phyloP scores from a whole-genome alignment of 2,888 invertebrate genomes.

The Eupithecia centaureata region DNA sequence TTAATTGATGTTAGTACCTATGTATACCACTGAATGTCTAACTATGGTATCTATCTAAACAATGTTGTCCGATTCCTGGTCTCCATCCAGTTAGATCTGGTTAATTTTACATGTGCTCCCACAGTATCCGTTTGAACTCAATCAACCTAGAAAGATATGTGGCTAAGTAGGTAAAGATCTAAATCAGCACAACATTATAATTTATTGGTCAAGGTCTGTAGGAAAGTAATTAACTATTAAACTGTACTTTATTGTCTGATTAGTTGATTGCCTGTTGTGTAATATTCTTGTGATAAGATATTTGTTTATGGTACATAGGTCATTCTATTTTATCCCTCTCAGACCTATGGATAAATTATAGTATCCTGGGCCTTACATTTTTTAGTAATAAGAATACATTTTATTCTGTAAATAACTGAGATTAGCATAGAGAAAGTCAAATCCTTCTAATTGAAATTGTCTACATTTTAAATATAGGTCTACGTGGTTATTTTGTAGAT shows the following conservation, averaged over 20 bases:
- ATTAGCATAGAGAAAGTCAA: too few species aligned
- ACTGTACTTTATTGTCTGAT: neutral
- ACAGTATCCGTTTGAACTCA: slow-evolving; percentile 20
- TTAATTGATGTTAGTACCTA: neutral
- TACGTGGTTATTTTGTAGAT: neutral
- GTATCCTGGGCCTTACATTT: neutral
- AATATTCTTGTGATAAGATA: neutral
- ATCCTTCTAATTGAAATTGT: neutral
- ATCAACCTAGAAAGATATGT: slow-evolving; percentile 9
- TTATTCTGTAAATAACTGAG: too few species aligned
- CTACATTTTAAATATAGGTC: neutral
- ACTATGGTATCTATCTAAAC: neutral
- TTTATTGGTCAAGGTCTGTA: slow-evolving; percentile 8
- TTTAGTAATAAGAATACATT: too few species aligned
- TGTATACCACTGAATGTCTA: neutral
- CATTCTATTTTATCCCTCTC: neutral
- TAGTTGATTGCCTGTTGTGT: neutral
- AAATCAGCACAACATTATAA: neutral
- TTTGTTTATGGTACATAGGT: neutral
- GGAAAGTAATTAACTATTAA: neutral
- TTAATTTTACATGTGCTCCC: neutral
- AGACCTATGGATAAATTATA: neutral
- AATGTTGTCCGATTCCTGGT: neutral
- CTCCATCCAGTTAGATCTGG: slow-evolving; percentile 23
- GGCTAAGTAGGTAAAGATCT: neutral